Evolutionary conservation across 2,113 vertebrate species (phyloP), one percentile per base, ranked within the genome.

Genomic region (Ophiodon elongatus): DNA sequence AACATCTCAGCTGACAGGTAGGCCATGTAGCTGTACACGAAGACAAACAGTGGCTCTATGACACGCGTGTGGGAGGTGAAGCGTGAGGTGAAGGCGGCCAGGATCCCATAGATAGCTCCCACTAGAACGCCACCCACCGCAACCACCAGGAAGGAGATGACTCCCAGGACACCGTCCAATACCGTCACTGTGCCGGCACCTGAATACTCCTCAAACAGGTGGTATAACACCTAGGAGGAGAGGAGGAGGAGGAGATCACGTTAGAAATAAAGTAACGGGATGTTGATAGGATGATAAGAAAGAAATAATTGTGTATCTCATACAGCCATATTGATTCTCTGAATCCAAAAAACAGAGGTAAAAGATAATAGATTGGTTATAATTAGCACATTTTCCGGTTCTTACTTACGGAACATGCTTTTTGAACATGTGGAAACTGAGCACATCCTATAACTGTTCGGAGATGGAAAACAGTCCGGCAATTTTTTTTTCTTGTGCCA

Each of bases 21-120:
- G 0, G 98, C 98, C 97, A 99, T 97, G 95, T 99, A 99, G 96
- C 98, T 99, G 96, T 99, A 99, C 83, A 99, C 95, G 88, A 99
- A 99, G 85, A 98, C 97, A 93, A 99, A 99, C 74, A 99, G 97
- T 0, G 98, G 98, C 95, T 99, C 98, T 85, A 99, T 99, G 94
- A 99, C 98, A 0, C 98, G 97, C 11, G 97, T 97, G 93, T 97
- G 98, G 23, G 97, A 96, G 1, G 98, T 98, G 94, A 99, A 99
- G 76, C 98, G 97, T 2, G 98, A 99, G 0, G 98, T 99, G 96
- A 99, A 99, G 93, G 97, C 98, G 0, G 97, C 93, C 56, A 99
- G 95, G 92, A 99, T 60, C 23, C 98, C 98, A 0, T 98, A 99
- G 75, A 99, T 95, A 39, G 96, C 95, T 0, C 98, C 98, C 25